Evolutionary conservation across 2,113 vertebrate species (phyloP).

Genomic region (Neogobius melanostomus): DNA sequence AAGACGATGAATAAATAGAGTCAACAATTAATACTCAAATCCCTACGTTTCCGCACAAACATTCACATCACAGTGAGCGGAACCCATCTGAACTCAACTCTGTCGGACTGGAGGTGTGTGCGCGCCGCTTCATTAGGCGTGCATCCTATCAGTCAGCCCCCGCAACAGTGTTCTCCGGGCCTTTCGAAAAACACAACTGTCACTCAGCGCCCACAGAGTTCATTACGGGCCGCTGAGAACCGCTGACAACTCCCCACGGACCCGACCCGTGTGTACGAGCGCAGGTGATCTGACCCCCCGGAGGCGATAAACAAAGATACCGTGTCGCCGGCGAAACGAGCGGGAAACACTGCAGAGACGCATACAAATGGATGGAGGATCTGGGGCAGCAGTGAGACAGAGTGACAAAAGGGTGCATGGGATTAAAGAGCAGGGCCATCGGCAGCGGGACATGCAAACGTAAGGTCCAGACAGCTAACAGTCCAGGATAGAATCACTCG

Average conservation of each 20-base stretch:
- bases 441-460: neutral
- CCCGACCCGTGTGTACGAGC: constrained; percentile 56
- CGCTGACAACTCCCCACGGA: constrained; percentile 58
- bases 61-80: constrained; percentile 14
- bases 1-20: no score
- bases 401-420: constrained; percentile 21
- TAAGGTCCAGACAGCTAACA: constrained; percentile 13
- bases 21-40: neutral
- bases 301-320: constrained; percentile 55
- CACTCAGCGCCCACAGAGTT: constrained; percentile 64
- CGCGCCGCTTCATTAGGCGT: constrained; percentile 59
- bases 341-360: constrained; percentile 22
- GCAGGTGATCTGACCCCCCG: constrained; percentile 59
- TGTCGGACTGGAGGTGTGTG: constrained; percentile 21
- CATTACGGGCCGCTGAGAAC: constrained; percentile 64
- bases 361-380: constrained; percentile 30
- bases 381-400: constrained; percentile 4
- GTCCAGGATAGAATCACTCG: neutral
- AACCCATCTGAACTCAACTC: constrained; percentile 25
- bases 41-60: constrained; percentile 5
- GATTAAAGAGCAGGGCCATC: constrained; percentile 11
- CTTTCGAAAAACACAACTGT: constrained; percentile 53
- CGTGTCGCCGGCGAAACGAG: constrained; percentile 14
- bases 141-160: constrained; percentile 65
- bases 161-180: constrained; percentile 43